Percentiles rank a stretch among this genome's conserved stretches.
Evolutionary conservation across 2,888 invertebrate genomes (phyloP).

Genomic region (Norana najaformis): DNA sequence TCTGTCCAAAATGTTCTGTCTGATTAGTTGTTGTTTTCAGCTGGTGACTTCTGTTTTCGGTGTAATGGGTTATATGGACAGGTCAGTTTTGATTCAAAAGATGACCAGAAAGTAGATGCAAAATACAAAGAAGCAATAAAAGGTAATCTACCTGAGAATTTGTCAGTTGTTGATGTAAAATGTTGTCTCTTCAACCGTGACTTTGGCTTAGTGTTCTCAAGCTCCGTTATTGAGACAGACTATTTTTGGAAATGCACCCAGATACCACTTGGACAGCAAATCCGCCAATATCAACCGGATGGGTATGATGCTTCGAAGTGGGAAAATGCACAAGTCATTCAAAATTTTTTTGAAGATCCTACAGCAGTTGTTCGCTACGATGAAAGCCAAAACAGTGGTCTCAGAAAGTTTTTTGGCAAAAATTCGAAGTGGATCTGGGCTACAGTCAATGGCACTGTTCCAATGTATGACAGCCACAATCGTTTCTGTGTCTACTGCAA

Average conservation of each 20-base stretch:
- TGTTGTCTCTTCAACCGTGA: neutral
- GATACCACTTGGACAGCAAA: neutral
- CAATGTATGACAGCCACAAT: neutral
- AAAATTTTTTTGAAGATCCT: slow-evolving; percentile 3
- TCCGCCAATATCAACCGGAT: neutral
- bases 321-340: slow-evolving; percentile 5
- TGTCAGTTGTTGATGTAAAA: neutral
- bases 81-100: neutral
- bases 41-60: slow-evolving; percentile 1
- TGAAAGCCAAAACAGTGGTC: slow-evolving; percentile 5
- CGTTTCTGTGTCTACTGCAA: neutral
- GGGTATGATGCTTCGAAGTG: neutral
- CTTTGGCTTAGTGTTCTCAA: slow-evolving; percentile 13
- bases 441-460: neutral
- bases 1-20: neutral
- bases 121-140: neutral
- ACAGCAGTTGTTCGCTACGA: neutral
- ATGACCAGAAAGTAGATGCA: neutral
- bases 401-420: neutral
- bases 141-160: neutral
- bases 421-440: neutral
- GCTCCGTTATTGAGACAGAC: neutral
- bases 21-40: neutral
- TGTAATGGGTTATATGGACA: neutral
- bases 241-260: neutral